Conservation (phyloP, 2,888 invertebrate species). For the Ormyrus rosae region DNA sequence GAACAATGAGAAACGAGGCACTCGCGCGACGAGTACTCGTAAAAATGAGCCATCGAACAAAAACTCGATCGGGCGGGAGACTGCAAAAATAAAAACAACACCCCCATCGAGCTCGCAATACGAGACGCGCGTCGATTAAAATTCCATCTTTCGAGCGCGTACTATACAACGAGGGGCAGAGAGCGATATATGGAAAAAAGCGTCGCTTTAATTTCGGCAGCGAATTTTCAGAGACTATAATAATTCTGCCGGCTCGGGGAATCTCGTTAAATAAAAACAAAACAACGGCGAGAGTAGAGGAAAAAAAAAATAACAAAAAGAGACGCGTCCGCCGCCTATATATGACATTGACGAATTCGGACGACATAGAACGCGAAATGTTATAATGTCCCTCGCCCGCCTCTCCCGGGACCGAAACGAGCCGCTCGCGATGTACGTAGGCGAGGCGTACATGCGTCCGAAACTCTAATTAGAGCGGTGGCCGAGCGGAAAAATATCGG, state of each 20-base stretch:
- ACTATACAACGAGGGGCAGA: too few relatives aligned
- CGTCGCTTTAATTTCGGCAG: neutral
- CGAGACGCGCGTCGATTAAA: neutral
- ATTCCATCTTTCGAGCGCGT: neutral
- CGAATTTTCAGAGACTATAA: conserved; percentile 7
- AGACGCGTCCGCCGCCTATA: neutral
- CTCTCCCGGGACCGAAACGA: conserved; percentile 2
- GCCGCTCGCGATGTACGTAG: neutral
- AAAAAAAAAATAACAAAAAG: conserved; percentile 5
- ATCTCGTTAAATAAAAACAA: conserved; percentile 24
- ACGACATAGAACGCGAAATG: conserved; percentile 8
- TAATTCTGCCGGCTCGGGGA: neutral
- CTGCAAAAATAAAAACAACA: too few relatives aligned
- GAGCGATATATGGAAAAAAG: neutral
- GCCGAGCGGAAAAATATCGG: neutral
- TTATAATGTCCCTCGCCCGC: conserved; percentile 28
- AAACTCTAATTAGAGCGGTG: conserved; percentile 43
- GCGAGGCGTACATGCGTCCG: conserved; percentile 7
- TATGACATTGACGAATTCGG: conserved; percentile 42
- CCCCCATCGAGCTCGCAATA: too few relatives aligned
- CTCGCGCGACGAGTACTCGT: too few relatives aligned
- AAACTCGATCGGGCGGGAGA: too few relatives aligned
- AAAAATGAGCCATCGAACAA: too few relatives aligned
- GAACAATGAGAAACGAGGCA: too few relatives aligned
- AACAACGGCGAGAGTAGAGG: too few relatives aligned